Conservation (phyloP, 2,113 vertebrate species). For the Piaya cayana region DNA sequence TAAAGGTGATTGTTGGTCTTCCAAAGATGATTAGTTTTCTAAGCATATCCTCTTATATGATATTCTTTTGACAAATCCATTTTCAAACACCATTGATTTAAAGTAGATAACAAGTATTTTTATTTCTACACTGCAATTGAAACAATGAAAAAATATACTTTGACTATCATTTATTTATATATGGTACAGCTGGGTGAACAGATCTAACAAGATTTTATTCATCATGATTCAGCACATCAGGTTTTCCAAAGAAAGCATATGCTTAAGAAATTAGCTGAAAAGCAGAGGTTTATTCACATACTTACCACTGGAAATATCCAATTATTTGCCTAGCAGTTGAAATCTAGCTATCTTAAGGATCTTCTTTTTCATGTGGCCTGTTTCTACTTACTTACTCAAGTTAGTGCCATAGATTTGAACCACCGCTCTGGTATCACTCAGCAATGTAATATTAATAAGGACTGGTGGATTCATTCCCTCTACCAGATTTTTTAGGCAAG, state of each 20-base stretch:
- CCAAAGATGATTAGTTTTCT: background rate
- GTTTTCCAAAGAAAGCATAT: background rate
- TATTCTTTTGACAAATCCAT: background rate
- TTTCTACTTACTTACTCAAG: background rate
- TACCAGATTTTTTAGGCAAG: background rate
- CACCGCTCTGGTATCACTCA: background rate
- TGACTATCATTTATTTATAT: background rate
- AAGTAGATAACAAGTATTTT: background rate
- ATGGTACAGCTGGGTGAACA: background rate
- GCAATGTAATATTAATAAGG: background rate
- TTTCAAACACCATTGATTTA: background rate
- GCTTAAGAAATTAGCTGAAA: background rate
- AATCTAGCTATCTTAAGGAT: background rate
- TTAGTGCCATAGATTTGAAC: background rate
- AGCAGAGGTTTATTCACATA: background rate
- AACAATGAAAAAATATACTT: background rate
- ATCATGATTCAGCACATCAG: background rate
- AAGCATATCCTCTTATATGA: accelerated
- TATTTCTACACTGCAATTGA: background rate
- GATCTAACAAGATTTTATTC: background rate
- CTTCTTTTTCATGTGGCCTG: background rate
- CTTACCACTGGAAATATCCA: background rate
- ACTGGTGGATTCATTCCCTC: background rate
- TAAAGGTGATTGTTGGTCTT: background rate
- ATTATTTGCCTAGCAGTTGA: background rate